phyloP scores from a whole-genome alignment of 2,888 invertebrate genomes.

The Pimpla rufipes region DNA sequence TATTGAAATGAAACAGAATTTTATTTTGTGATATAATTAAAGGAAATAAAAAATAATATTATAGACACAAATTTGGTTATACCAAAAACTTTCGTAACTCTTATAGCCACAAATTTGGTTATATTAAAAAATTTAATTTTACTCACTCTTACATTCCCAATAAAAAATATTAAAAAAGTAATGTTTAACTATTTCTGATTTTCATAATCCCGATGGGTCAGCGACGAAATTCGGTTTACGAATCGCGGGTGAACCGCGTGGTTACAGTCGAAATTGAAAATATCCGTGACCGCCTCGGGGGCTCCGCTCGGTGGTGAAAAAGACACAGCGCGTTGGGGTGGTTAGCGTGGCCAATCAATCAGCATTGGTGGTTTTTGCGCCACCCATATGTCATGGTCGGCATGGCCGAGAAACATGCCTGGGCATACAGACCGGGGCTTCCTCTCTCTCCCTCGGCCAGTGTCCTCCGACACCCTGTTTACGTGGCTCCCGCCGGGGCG shows the following conservation, averaged over 20 bases:
- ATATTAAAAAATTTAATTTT: too few relatives aligned
- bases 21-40: too few relatives aligned
- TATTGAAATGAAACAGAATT: too few relatives aligned
- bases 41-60: too few relatives aligned
- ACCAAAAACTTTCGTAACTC: too few relatives aligned
- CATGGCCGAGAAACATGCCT: slow-evolving; percentile 80
- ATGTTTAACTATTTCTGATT: neutral
- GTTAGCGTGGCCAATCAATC: slow-evolving; percentile 84
- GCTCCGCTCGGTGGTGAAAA: slow-evolving; percentile 5
- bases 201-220: slow-evolving; percentile 6
- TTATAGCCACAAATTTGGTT: too few relatives aligned
- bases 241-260: slow-evolving; percentile 46
- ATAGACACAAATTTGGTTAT: too few relatives aligned
- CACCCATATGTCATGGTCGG: slow-evolving; percentile 83
- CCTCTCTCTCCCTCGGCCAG: slow-evolving; percentile 58
- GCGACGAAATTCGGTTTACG: slow-evolving; percentile 11
- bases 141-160: too few relatives aligned
- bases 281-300: slow-evolving; percentile 33
- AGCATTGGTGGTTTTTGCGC: slow-evolving; percentile 84
- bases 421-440: slow-evolving; percentile 82
- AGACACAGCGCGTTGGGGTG: slow-evolving; percentile 60
- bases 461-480: slow-evolving; percentile 67
- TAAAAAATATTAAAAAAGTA: too few relatives aligned
- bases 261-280: slow-evolving; percentile 30
- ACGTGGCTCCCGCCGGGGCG: slow-evolving; percentile 47